phyloP scores from a whole-genome alignment of 2,113 vertebrate genomes.

The Andinoacara biseriatus region DNA sequence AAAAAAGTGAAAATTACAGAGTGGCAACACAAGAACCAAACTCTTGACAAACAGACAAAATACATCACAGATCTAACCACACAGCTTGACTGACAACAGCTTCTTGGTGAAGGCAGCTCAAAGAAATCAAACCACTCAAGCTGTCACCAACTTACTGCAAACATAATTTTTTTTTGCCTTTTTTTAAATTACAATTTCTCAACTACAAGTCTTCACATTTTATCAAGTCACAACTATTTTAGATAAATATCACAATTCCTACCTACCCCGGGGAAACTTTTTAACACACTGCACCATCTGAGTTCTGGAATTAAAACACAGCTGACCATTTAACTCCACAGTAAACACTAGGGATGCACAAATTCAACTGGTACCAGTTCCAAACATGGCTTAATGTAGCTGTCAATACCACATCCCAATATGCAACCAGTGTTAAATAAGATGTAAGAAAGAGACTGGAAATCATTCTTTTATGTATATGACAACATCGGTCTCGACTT shows the following conservation, averaged over 20 bases:
- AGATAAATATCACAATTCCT: not conserved
- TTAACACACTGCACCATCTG: not conserved
- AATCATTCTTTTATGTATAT: not conserved
- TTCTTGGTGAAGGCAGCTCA: not conserved
- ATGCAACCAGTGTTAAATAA: not conserved
- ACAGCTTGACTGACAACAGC: not conserved
- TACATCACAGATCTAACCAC: slow-evolving; percentile 23
- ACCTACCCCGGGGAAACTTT: not conserved
- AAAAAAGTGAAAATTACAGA: not conserved
- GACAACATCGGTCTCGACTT: not conserved
- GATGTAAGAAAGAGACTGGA: not conserved
- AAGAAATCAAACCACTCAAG: slow-evolving; percentile 5
- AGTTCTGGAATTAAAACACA: not conserved
- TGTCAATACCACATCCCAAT: not conserved
- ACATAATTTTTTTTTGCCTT: not conserved
- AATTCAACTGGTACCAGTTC: not conserved
- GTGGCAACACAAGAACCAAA: not conserved
- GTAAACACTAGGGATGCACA: not conserved
- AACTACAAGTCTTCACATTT: not conserved
- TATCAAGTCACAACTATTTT: not conserved
- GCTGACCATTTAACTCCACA: not conserved
- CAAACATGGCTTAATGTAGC: not conserved
- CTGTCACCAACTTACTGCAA: not conserved
- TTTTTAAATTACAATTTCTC: not conserved
- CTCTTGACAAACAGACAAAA: slow-evolving; percentile 1